phyloP scores from a whole-genome alignment of 2,888 invertebrate species.

The Steinernema carpocapsae region DNA sequence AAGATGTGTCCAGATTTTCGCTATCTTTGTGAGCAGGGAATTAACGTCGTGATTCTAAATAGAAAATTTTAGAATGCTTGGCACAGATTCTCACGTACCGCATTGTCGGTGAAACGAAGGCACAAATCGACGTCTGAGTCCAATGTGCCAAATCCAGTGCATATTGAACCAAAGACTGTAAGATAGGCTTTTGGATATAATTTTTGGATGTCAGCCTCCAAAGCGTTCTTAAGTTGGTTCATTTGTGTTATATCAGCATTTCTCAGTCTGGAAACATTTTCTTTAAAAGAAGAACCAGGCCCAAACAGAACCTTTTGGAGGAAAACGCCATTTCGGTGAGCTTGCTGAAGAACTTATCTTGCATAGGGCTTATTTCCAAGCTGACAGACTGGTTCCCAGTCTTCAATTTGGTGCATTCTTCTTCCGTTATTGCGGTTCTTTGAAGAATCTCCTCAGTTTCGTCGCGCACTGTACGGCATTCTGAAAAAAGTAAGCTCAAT shows the following conservation, averaged over 20 bases:
- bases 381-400: no score
- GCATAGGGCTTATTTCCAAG: neutral
- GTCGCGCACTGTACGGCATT: no score
- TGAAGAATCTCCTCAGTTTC: no score
- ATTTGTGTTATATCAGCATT: neutral
- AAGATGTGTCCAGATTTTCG: neutral
- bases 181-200: conserved; percentile 62
- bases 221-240: neutral
- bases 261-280: neutral
- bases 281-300: neutral
- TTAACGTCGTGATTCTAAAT: neutral
- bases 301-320: neutral
- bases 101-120: conserved; percentile 71
- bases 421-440: neutral
- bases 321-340: neutral
- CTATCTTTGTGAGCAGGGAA: neutral
- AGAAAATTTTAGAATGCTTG: neutral
- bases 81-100: conserved; percentile 43
- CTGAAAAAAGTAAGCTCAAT: no score
- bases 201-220: neutral
- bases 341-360: neutral
- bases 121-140: conserved; percentile 75
- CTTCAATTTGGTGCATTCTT: neutral
- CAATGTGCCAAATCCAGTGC: conserved; percentile 74
- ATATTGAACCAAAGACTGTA: conserved; percentile 74